Evolutionary conservation across 2,797 vertebrate genomes (phyloP).

Genomic region (Hyperoplus lanceolatus): DNA sequence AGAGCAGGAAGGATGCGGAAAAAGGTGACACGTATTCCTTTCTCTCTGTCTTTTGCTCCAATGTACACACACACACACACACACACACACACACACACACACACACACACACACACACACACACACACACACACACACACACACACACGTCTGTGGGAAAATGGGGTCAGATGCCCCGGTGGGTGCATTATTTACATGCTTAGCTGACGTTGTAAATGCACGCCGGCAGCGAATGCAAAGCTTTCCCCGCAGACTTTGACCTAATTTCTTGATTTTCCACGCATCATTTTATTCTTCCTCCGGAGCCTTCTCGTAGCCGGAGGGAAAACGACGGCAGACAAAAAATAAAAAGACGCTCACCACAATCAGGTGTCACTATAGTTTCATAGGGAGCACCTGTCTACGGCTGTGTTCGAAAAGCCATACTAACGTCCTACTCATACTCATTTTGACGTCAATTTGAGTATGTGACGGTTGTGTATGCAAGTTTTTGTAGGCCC

Average conservation of each 20-base stretch:
- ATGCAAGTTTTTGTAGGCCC: too few relatives aligned
- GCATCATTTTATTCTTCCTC: constrained; percentile 29
- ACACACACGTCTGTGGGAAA: constrained; percentile 39
- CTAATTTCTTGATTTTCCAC: constrained; percentile 61
- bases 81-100: too few relatives aligned
- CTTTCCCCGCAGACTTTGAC: constrained; percentile 65
- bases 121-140: too few relatives aligned
- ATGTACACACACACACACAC: constrained; percentile 47
- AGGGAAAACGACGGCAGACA: background rate
- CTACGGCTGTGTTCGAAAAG: background rate
- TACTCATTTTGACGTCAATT: too few relatives aligned
- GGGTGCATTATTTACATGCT: constrained; percentile 72
- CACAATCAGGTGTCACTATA: constrained; percentile 26
- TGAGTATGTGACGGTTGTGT: too few relatives aligned
- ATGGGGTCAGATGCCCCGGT: constrained; percentile 68
- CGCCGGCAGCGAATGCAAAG: constrained; percentile 28
- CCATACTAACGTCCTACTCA: background rate
- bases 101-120: too few relatives aligned
- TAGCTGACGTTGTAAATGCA: constrained; percentile 39
- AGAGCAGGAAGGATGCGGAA: background rate
- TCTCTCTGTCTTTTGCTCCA: background rate
- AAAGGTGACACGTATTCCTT: constrained; percentile 45
- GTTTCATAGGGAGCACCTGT: constrained; percentile 3
- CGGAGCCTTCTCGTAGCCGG: background rate
- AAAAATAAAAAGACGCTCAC: background rate